These are phyloP conservation scores for Drosophila micromelanica DNA, from an alignment of 1,140 invertebrate genomes.

Conservation along the genomic window DNA sequence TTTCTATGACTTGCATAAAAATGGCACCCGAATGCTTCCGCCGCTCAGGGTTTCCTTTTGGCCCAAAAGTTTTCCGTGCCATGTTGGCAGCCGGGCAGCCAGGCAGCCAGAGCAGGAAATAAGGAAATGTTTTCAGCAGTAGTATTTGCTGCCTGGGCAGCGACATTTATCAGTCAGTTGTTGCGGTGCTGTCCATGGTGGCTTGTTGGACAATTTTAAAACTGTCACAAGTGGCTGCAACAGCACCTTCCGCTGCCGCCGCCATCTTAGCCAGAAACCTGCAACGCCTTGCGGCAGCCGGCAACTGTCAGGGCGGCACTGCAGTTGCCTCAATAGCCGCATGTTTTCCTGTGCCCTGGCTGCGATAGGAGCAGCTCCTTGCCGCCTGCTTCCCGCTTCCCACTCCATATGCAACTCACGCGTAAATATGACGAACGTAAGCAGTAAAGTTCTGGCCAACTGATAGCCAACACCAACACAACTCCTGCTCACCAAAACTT, in stretches of 20 bases:
- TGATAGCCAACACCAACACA: constrained; percentile 73
- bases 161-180: constrained; percentile 81
- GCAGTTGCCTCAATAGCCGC: constrained; percentile 60
- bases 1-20: constrained; percentile 82
- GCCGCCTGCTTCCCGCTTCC: not conserved
- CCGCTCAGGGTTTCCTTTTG: constrained; percentile 74
- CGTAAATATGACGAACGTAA: constrained; percentile 82
- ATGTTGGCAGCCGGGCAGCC: constrained; percentile 41
- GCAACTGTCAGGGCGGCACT: constrained; percentile 60
- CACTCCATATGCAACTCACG: constrained; percentile 54
- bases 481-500: constrained; percentile 54
- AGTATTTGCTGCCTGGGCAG: constrained; percentile 75
- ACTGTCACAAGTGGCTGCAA: constrained; percentile 71
- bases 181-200: constrained; percentile 61
- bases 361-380: constrained; percentile 42
- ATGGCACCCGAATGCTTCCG: constrained; percentile 74
- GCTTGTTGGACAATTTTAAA: constrained; percentile 76
- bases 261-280: constrained; percentile 1
- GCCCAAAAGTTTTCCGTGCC: constrained; percentile 75
- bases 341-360: constrained; percentile 37
- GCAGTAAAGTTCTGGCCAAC: constrained; percentile 80
- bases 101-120: constrained; percentile 66
- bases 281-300: constrained; percentile 23
- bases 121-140: constrained; percentile 78
- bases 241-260: constrained; percentile 1